Base-by-base conservation (phyloP, 2,797 vertebrate species). In the Myotis daubentonii region DNA sequence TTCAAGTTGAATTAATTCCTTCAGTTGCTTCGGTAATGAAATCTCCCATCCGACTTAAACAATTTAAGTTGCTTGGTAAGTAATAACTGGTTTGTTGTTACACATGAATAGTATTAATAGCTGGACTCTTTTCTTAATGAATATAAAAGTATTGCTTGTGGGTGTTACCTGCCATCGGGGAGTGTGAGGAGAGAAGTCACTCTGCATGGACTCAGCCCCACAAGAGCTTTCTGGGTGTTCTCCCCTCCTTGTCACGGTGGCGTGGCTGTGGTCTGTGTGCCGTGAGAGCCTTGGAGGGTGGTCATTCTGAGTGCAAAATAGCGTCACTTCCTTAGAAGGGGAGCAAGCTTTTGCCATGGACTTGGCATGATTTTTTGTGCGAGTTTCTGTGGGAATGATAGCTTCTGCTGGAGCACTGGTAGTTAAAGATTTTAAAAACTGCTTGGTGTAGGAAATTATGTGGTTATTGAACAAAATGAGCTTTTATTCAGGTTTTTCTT, bases 1-100 rank as follows among this genome's bases (percentile, higher is more conserved):
- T 76, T 78, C 83, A 51, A 9, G 5, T 12, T 81, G 65, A 82
- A 70, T 76, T 89, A 36, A 36, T 47, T 62, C 81, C 20, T 22
- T 86, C 28, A 12, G 72, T 92, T 96, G 83, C 66, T 97, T 87
- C 91, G 89, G 38, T 84, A 95, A 90, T 93, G 55, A 88, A 89
- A 36, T 76, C 91, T 81, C 57, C 80, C 38, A 62, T 51, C 30
- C 51, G 68, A 92, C 17, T 66, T 83, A 41, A 95, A 93, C 62
- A 92, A 9, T 30, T 51, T 65, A 65, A 55, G 47, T 89, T 57
- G 78, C 70, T 88, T 90, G 86, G 60, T 82, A 88, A 85, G 41
- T 68, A n/a, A 55, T 36, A 44, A 75, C 75, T n/a, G 93, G 83
- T 95, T 81, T 91, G 36, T 95, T 96, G 66, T 87, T 94, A 66